phyloP scores from a whole-genome alignment of 2,797 vertebrate genomes.

The Manis crassicaudata region DNA sequence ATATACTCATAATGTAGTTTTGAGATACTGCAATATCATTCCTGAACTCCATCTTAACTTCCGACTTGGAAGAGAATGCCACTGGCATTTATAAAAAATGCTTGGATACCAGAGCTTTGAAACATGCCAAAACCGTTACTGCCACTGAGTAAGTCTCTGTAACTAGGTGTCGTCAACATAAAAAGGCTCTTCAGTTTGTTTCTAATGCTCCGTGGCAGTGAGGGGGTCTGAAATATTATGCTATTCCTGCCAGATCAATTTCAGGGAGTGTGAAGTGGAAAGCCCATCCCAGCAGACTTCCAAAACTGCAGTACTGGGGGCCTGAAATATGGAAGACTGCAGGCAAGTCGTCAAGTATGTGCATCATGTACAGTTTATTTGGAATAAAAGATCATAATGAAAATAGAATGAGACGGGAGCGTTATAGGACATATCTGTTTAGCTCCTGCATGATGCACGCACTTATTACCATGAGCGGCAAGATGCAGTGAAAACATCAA shows the following conservation, averaged over 20 bases:
- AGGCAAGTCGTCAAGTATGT: slow-evolving; percentile 57
- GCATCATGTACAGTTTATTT: slow-evolving; percentile 52
- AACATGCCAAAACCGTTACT: not conserved
- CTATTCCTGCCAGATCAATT: slow-evolving; percentile 59
- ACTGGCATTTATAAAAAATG: not conserved
- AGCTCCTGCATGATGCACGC: slow-evolving; percentile 55
- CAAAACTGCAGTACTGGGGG: slow-evolving; percentile 40
- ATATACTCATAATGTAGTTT: too few species aligned
- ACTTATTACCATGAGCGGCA: slow-evolving; percentile 70
- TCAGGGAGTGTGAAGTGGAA: slow-evolving; percentile 44
- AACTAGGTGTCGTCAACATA: slow-evolving; percentile 10
- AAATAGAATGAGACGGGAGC: slow-evolving; percentile 38
- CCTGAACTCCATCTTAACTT: not conserved
- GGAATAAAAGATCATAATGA: slow-evolving; percentile 63
- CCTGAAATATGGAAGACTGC: slow-evolving; percentile 68
- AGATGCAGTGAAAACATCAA: slow-evolving; percentile 65
- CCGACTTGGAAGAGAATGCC: not conserved
- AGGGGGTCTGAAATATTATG: slow-evolving; percentile 55
- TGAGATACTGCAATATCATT: not conserved
- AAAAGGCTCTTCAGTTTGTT: slow-evolving; percentile 8
- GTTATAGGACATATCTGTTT: slow-evolving; percentile 24
- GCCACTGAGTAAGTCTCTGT: not conserved
- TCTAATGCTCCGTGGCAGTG: not conserved
- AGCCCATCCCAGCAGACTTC: slow-evolving; percentile 37
- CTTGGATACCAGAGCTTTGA: slow-evolving; percentile 10